Conservation (phyloP, 53 echinoderm and acorn worm species). For the Astropecten irregularis region DNA sequence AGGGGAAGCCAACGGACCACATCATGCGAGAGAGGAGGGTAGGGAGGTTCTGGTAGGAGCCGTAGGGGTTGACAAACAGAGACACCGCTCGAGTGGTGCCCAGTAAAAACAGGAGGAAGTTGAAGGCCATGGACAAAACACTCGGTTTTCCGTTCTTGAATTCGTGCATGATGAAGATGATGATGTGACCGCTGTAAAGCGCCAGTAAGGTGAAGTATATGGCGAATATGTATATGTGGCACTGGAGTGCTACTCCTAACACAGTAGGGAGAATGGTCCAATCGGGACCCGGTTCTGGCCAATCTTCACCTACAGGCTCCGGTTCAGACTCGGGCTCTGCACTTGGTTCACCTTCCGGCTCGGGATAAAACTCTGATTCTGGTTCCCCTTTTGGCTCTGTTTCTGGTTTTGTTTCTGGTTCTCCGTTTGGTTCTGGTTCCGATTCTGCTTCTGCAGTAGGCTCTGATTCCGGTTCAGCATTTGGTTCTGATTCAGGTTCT, state of each 20-base stretch:
- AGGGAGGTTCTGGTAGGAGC: constrained; percentile 61
- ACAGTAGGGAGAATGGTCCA: constrained; percentile 55
- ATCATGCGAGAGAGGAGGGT: constrained; percentile 66
- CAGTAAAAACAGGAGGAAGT: constrained; percentile 57
- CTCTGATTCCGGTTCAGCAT: not conserved
- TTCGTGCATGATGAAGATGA: constrained; percentile 38
- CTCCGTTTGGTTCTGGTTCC: constrained; percentile 11
- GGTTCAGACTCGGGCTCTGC: constrained; percentile 65
- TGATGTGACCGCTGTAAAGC: constrained; percentile 48
- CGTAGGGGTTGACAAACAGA: constrained; percentile 82
- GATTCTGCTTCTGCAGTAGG: not conserved
- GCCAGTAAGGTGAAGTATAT: constrained; percentile 57
- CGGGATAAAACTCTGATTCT: not conserved
- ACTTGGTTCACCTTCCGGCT: constrained; percentile 62
- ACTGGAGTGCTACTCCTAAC: constrained; percentile 59
- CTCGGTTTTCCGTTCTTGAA: constrained; percentile 18
- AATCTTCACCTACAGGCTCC: constrained; percentile 70
- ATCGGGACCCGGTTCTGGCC: constrained; percentile 96
- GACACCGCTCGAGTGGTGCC: constrained; percentile 76
- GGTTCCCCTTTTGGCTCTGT: not conserved
- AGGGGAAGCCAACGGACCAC: constrained; percentile 92
- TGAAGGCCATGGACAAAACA: constrained; percentile 65
- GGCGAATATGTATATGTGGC: constrained; percentile 76
- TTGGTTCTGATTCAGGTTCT: constrained; percentile 39
- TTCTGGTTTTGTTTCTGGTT: constrained; percentile 13